phyloP scores from a whole-genome alignment of 2,888 invertebrate genomes.

The Strigamia crassipes region DNA sequence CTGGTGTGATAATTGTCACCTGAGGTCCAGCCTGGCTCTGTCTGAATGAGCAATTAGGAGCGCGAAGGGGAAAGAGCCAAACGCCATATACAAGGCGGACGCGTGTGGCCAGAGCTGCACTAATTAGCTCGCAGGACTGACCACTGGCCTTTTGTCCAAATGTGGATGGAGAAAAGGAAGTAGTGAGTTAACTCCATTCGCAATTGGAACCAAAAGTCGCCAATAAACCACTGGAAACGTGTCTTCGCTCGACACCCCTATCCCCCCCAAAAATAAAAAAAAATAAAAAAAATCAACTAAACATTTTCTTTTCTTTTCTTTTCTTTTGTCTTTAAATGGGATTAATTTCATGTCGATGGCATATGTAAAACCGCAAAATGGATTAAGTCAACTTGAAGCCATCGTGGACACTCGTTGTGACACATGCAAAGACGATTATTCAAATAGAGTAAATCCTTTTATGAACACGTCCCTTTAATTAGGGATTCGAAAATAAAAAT shows the following conservation, averaged over 20 bases:
- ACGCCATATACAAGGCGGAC: constrained; percentile 23
- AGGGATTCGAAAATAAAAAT: background rate
- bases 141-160: constrained; percentile 38
- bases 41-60: constrained; percentile 48
- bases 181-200: background rate
- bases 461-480: constrained; percentile 37
- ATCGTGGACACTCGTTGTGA: constrained; percentile 2
- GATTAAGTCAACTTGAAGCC: background rate
- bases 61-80: constrained; percentile 10
- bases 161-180: constrained; percentile 10
- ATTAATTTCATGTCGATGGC: background rate
- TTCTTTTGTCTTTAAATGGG: background rate
- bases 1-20: constrained; percentile 49
- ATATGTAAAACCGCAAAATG: background rate
- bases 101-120: constrained; percentile 28
- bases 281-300: background rate
- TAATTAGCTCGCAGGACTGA: constrained; percentile 35
- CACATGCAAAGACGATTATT: constrained; percentile 34
- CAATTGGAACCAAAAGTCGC: background rate
- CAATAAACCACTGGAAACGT: background rate
- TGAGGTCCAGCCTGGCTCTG: constrained; percentile 47
- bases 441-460: constrained; percentile 15
- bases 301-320: background rate
- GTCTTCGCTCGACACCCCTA: background rate
- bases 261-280: too few species aligned